Evolutionary conservation across 2,888 invertebrate species (phyloP), one percentile per base, ranked within the genome.

Genomic region (Caenorhabditis japonica): DNA sequence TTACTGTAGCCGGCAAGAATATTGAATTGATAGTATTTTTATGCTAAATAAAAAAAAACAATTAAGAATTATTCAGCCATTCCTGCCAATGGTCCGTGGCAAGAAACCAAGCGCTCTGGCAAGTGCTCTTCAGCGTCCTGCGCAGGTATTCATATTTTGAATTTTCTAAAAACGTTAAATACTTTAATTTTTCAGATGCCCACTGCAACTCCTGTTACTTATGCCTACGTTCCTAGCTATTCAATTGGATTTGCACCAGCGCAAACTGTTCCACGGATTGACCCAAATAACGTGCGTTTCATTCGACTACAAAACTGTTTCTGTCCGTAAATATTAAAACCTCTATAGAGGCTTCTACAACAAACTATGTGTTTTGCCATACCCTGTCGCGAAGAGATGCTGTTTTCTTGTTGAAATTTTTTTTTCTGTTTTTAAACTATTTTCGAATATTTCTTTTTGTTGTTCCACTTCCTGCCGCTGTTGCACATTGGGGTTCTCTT

Each of bases 61-160:
- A 30, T 30, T 30, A 5, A 7, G 10, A 30, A 30, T 30, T 30
- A 10, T 61, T 43, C 41, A 62, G 64, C 55, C 64, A n/a, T 64
- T 39, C 47, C 19, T 64, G 3, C 41, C 64, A 12, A 64, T 64
- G 64, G 47, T 56, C 2, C 55, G 64, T 3, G 47, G 49, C 13
- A 55, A 55, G 17, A 64, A 64, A 12, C 21, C 38, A 7, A 64
- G 64, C 49, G 64, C 47, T 33, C 19, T 64, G 13, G 19, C 47
- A 0, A 39, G 5, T 7, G 64, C 41, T 39, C 64, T 64, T n/a
- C 55, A 49, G 25, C 21, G 21, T 3, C 55, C 55, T 1, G 19
- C 13, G 4, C 34, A 21, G 33, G 60, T 60, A n/a, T n/a, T n/a
- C n/a, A n/a, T n/a, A 30, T 1, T n/a, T 25, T 23, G 5, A 4